Evolutionary conservation across 2,113 vertebrate genomes (phyloP), one percentile per base, ranked within the genome.

Genomic region (Alces alces): DNA sequence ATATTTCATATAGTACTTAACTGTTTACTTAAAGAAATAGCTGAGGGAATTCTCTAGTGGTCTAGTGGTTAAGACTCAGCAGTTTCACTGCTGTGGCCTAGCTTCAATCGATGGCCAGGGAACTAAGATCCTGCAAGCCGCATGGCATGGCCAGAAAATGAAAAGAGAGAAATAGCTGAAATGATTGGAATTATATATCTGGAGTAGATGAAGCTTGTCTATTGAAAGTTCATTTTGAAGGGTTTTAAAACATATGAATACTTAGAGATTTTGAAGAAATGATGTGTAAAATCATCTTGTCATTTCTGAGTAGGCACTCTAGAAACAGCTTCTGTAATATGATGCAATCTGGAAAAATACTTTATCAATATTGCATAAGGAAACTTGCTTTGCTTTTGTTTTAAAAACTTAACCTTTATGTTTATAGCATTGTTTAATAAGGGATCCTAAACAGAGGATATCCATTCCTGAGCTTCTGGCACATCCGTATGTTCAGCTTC

Each of bases 401-500:
- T 17, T 10, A n/a, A 80, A 73, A 86, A 70, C 19, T 10, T 55
- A 10, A 89, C 64, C 19, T 94, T 89, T 97, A 39, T 83, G 82
- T 96, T 91, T 39, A 16, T 96, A 99, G 99, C 97, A 97, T 78
- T 99, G 99, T 98, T 99, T 99, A 98, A 97, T 99, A 97, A 99
- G 99, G 95, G 99, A 99, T 98, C 99, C 99, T 60, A 99, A 99
- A 97, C 99, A 99, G 95, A 98, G 99, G 96, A 99, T 99, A 98
- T 99, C 99, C 19, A 99, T 99, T 97, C 97, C 99, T 52, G 99
- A 99, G 92, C 98, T 99, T 79, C 98, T 99, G 89, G 98, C 98
- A 4, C 99, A 99, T 98, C 99, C 99, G 0, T 99, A 99, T 92
- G 99, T 99, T 91, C 99, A 99, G 96, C 99, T 99, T 93, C 99